Percentiles rank a stretch among this genome's conserved stretches.
Evolutionary conservation across 92 coral and sea anemone genomes (phyloP).

Genomic region (Blastomussa wellsi): DNA sequence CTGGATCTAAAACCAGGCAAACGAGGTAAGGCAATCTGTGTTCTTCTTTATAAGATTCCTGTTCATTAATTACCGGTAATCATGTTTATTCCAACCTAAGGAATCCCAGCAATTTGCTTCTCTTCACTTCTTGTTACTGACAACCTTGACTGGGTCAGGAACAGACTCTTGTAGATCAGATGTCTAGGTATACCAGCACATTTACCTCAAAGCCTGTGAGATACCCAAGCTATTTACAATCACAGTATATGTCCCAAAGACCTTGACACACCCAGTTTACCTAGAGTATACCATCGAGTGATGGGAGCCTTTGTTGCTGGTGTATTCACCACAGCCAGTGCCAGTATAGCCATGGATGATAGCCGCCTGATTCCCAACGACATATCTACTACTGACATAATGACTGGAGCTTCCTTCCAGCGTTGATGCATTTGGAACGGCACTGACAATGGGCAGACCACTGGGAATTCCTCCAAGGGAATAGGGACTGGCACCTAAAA

Average conservation of each 20-base stretch:
- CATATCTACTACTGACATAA: constrained; percentile 60
- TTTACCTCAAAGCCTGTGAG: not conserved
- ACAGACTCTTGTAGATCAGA: not conserved
- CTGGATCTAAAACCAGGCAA: not conserved
- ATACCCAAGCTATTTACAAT: not conserved
- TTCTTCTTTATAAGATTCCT: not conserved
- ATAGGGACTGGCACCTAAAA: constrained; percentile 40
- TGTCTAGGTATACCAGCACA: not conserved
- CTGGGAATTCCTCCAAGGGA: constrained; percentile 46
- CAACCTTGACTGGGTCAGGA: not conserved
- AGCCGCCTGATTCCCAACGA: constrained; percentile 72
- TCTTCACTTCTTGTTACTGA: not conserved
- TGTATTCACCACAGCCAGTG: constrained; percentile 36
- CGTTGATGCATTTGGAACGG: constrained; percentile 44
- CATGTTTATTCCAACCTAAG: not conserved
- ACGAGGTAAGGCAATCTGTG: not conserved
- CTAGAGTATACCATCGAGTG: constrained; percentile 48
- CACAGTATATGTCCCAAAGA: not conserved
- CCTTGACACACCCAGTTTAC: not conserved
- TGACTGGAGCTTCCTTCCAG: constrained; percentile 42
- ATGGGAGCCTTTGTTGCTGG: not conserved
- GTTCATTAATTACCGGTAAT: not conserved
- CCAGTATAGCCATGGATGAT: constrained; percentile 48
- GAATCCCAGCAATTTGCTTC: not conserved
- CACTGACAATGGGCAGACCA: constrained; percentile 47